Evolutionary conservation across 2,113 vertebrate genomes (phyloP), one percentile per base, ranked within the genome.

Genomic region (Oxyruncus cristatus): DNA sequence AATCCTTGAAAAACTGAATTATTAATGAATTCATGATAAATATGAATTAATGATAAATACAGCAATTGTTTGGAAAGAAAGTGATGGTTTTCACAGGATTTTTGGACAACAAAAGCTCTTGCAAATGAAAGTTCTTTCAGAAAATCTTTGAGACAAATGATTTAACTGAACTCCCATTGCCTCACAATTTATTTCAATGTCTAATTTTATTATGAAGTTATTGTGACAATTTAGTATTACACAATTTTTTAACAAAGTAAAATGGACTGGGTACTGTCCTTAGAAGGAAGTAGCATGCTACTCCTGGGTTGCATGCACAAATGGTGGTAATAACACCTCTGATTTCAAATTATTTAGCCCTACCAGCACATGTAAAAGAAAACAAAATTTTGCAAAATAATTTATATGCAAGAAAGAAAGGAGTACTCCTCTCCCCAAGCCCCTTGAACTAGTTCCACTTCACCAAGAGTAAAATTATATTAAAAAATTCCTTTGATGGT

Each of bases 51-150:
- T 32, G 6, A 62, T 53, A 62, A 75, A 42, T 16, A 32, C 9
- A 49, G 11, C 16, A 19, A 62, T 46, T 79, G 6, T 24, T 44
- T 63, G 21, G 7, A 39, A 67, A 88, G 21, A 62, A 68, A 78
- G 35, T 6, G 0, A 19, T 35, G 4, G 2, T 3, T 59, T 53
- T 62, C 37, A 67, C 5, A 49, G 5, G n/a, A 62, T 82, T 62
- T 85, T 50, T 59, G 49, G 21, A 6, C 28, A 74, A n/a, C 6
- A 56, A 30, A 85, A 82, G 11, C 2, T 77, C 37, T 74, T 66
- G 13, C 17, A 82, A 53, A 62, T 33, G 13, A 9, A 65, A 66
- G 3, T 67, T 70, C 30, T 28, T 50, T 70, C 35, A 74, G 33
- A 27, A 78, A 55, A 61, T 50, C 26, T 32, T 33, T 23, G 44